phyloP scores from a whole-genome alignment of 2,797 vertebrate genomes.

The Phylloscopus collybita region DNA sequence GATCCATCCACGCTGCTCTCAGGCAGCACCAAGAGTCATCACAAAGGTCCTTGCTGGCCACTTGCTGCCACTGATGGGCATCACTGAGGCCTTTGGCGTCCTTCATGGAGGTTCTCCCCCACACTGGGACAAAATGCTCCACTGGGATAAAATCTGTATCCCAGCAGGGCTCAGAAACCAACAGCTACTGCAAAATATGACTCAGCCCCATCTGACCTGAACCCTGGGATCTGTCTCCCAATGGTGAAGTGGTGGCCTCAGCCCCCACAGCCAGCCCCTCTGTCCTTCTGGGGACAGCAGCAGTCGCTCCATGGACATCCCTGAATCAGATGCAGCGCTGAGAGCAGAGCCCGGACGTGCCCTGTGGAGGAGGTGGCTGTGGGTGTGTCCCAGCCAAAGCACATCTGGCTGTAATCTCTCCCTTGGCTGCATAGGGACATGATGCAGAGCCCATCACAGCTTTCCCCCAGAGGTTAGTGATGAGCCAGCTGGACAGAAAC shows the following conservation, averaged over 20 bases:
- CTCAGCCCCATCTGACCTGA: neutral
- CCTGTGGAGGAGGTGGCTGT: neutral
- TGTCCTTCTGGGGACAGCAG: neutral
- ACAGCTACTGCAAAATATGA: neutral
- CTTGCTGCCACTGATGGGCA: too few relatives aligned
- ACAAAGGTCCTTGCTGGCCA: neutral
- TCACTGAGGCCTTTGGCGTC: fast-evolving
- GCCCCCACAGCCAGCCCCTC: neutral
- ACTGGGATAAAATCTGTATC: neutral
- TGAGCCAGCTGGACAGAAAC: neutral
- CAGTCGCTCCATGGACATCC: fast-evolving
- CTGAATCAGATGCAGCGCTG: fast-evolving
- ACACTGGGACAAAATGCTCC: neutral
- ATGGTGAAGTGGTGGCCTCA: neutral
- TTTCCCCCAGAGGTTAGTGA: neutral
- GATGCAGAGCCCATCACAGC: neutral
- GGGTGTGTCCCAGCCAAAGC: neutral
- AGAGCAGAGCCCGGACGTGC: fast-evolving
- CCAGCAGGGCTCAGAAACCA: neutral
- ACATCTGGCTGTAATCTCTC: neutral
- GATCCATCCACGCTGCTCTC: neutral
- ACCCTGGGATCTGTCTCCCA: neutral
- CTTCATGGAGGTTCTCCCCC: neutral
- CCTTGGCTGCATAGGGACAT: neutral
- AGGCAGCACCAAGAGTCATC: neutral